Evolutionary conservation across 2,888 invertebrate species (phyloP).

Genomic region (Rhynchonema sp.): DNA sequence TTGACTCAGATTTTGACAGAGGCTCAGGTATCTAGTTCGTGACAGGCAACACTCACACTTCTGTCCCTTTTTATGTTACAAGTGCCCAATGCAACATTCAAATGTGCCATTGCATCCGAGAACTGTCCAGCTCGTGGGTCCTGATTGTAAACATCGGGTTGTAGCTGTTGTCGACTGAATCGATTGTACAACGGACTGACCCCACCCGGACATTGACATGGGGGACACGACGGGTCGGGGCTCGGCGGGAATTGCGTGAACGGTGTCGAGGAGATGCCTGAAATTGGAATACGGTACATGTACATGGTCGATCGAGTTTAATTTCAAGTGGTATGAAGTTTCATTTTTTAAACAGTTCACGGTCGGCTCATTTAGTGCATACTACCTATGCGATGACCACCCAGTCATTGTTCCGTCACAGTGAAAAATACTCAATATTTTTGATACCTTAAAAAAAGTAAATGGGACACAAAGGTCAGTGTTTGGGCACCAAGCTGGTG

Average conservation of each 20-base stretch:
- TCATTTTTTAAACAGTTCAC: no score
- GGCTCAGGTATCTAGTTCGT: no score
- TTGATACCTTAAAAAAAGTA: no score
- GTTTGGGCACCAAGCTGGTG: no score
- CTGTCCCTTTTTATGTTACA: constrained; percentile 22
- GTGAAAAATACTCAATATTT: no score
- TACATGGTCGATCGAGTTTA: no score
- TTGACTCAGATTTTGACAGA: not conserved
- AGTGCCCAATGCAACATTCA: constrained; percentile 17
- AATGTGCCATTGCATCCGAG: constrained; percentile 12
- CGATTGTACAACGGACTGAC: not conserved
- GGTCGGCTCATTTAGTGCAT: no score
- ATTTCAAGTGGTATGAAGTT: no score
- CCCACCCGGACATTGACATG: not conserved
- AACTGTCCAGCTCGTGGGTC: not conserved
- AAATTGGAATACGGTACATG: not conserved
- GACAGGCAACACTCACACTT: constrained; percentile 10
- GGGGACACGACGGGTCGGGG: not conserved
- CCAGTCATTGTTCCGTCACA: no score
- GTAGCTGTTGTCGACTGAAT: not conserved
- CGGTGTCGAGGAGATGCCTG: not conserved
- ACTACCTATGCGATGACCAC: no score
- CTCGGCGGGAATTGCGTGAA: not conserved
- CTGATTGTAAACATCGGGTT: no score
- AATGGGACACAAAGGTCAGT: no score